These are phyloP conservation scores for Lydus trimaculatus DNA, from an alignment of 2,888 invertebrate species.

Conservation along the genomic window DNA sequence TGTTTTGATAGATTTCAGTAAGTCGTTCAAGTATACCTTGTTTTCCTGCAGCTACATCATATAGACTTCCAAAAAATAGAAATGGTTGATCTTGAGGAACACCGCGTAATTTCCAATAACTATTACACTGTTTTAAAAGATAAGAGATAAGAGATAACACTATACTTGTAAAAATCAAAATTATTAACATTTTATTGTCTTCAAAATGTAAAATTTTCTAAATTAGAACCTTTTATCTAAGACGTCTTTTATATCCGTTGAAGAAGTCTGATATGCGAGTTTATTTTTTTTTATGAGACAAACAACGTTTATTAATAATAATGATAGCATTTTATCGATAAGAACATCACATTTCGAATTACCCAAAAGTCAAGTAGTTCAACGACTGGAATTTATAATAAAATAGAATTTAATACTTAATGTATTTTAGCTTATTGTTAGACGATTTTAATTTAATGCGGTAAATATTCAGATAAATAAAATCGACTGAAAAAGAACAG, in stretches of 20 bases:
- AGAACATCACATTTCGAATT: too few species aligned
- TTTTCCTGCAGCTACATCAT: slow-evolving; percentile 12
- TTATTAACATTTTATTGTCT: neutral
- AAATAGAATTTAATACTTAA: too few species aligned
- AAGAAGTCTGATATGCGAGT: too few species aligned
- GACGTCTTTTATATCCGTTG: neutral
- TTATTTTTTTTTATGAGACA: too few species aligned
- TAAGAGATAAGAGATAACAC: neutral
- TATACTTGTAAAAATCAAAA: neutral
- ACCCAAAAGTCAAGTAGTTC: too few species aligned
- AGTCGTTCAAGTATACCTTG: slow-evolving; percentile 12
- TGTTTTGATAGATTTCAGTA: slow-evolving; percentile 37
- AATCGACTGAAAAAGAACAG: too few species aligned
- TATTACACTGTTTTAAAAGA: slow-evolving; percentile 9
- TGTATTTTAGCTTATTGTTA: too few species aligned
- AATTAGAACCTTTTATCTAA: neutral
- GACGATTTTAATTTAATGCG: too few species aligned
- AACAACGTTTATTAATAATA: too few species aligned
- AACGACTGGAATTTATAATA: too few species aligned
- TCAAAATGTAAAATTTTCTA: neutral
- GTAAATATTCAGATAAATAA: too few species aligned
- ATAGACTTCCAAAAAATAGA: slow-evolving; percentile 22
- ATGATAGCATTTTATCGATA: too few species aligned
- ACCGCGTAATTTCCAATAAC: slow-evolving; percentile 14
- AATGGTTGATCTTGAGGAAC: slow-evolving; percentile 13